These are phyloP conservation scores for Neomonachus schauinslandi DNA, from an alignment of 2,113 vertebrate species.

Conservation along the genomic window DNA sequence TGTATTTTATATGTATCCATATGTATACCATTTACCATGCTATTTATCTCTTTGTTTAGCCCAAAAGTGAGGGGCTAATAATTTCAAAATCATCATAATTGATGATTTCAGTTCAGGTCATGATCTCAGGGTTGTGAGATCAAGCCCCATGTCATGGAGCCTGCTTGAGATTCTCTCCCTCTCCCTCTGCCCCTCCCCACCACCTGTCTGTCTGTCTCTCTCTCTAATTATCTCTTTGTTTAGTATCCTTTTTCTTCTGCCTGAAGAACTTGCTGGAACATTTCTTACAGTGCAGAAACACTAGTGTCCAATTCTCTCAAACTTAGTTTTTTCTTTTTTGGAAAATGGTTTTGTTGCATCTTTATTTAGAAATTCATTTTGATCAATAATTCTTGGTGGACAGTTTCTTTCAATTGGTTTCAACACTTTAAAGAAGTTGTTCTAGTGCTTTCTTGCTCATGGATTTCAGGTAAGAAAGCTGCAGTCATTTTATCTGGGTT, in stretches of 20 bases:
- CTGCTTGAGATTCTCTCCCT: too few relatives aligned
- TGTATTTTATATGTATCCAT: neutral
- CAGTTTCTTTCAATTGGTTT: neutral
- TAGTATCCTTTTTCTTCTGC: neutral
- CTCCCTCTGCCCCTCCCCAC: too few relatives aligned
- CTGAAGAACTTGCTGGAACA: neutral
- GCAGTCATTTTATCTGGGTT: neutral
- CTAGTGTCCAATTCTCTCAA: neutral
- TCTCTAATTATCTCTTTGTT: neutral
- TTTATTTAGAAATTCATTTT: neutral
- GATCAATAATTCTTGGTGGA: neutral
- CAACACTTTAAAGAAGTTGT: neutral
- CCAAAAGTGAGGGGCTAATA: too few relatives aligned
- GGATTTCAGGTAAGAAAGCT: neutral
- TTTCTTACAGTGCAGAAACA: neutral
- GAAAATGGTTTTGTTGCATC: neutral
- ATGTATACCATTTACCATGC: neutral
- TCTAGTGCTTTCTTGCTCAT: neutral
- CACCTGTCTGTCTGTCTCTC: too few relatives aligned
- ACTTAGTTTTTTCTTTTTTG: neutral
- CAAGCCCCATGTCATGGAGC: too few relatives aligned
- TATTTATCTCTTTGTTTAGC: neutral
- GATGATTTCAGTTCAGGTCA: too few relatives aligned
- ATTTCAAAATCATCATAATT: too few relatives aligned
- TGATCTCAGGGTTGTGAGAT: too few relatives aligned